Base-by-base conservation (phyloP, 2,797 vertebrate species). In the Esox lucius region DNA sequence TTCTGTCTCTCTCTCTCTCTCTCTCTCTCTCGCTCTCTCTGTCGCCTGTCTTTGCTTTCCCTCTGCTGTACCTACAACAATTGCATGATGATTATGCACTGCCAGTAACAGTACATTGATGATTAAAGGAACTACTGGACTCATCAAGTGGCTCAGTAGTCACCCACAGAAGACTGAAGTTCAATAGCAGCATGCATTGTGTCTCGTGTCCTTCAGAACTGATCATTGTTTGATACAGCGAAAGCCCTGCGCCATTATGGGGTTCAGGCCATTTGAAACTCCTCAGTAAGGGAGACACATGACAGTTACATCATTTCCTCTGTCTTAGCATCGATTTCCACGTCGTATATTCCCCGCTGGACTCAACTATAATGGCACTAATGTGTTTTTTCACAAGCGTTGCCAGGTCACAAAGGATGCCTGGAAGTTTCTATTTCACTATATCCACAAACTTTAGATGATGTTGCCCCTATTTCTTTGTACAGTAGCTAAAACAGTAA, bases 1-100 rank as follows among this genome's bases (percentile, higher is more conserved):
- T 15, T 70, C 13, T 5, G 19, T 68, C 19, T 4, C 33, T 42
- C 33, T 48, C 67, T 39, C 67, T 11, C 65, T 22, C 33, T 68
- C 39, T 28, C 42, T 69, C 22, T 69, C 67, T 68, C 39, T 68
- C 15, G 39, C 65, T 67, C 33, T 15, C 26, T 31, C 65, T 67
- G n/a, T n/a, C n/a, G 16, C n/a, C 66, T 68, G 7, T 68, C n/a
- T 68, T 19, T 68, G 0, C 66, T 48, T 46, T 53, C 68, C 26
- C 68, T 70, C 46, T 49, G 22, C 35, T 70, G 5, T 26, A 46
- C 15, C 68, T 48, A 62, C 9, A 62, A 26, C 22, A 62, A 28
- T 22, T 13, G 26, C 13, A 16, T 3, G 5, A 16, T 13, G 15
- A n/a, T 59, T 13, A 16, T 49, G 13, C 3, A 49, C 48, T 49